phyloP scores from a whole-genome alignment of 2,888 invertebrate genomes.

The Monopis laevigella region DNA sequence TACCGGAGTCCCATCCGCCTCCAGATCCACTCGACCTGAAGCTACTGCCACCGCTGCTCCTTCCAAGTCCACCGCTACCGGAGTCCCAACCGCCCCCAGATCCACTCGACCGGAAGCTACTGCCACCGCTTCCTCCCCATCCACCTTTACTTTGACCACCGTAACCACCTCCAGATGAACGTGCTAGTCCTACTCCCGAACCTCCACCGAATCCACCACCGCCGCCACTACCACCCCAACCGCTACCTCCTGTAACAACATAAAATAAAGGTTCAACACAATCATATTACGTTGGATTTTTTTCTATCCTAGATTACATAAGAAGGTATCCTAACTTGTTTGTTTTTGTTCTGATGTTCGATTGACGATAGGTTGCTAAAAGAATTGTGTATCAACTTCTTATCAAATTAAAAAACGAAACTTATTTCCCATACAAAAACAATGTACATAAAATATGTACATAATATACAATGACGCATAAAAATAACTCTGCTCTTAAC shows the following conservation, averaged over 20 bases:
- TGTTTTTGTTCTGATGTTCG: too few relatives aligned
- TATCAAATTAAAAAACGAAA: too few relatives aligned
- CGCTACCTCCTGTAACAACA: constrained; percentile 22
- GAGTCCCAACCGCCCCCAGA: constrained; percentile 21
- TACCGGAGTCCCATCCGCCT: background rate
- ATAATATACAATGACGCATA: too few relatives aligned
- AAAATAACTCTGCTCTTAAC: too few relatives aligned
- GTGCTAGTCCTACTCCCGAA: constrained; percentile 14
- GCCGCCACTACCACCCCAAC: constrained; percentile 27
- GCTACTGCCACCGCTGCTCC: constrained; percentile 2
- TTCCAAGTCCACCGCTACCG: constrained; percentile 18
- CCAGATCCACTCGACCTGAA: background rate
- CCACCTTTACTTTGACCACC: constrained; percentile 6
- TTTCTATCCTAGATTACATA: too few relatives aligned
- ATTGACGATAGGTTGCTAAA: too few relatives aligned
- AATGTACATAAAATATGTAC: too few relatives aligned
- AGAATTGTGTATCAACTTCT: too few relatives aligned
- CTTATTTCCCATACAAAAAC: too few relatives aligned
- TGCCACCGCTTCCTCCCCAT: constrained; percentile 10
- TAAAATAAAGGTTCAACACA: background rate
- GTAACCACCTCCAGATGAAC: constrained; percentile 17
- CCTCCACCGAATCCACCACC: constrained; percentile 15
- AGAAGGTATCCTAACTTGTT: too few relatives aligned
- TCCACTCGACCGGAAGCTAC: constrained; percentile 2
- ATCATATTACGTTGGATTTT: too few relatives aligned